Conservation (phyloP, 2,888 invertebrate genomes). For the Chrysotoxum bicinctum region DNA sequence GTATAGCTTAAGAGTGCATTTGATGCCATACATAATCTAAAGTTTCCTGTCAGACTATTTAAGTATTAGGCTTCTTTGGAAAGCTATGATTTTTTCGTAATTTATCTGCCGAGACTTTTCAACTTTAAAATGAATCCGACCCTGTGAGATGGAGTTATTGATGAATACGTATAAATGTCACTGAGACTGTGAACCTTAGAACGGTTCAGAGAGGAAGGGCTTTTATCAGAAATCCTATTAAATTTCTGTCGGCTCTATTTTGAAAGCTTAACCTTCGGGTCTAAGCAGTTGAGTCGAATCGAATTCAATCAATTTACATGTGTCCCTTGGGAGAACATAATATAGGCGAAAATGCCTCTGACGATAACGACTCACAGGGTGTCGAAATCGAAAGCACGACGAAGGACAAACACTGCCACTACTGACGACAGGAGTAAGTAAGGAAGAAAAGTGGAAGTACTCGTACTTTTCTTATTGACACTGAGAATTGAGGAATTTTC, state of each 20-base stretch:
- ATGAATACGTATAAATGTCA: conserved; percentile 6
- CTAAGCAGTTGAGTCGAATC: conserved; percentile 56
- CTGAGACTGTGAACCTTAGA: not conserved
- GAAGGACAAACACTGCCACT: not conserved
- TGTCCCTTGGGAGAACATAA: conserved; percentile 39
- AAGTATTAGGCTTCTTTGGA: too few species aligned
- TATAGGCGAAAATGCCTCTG: conserved; percentile 1
- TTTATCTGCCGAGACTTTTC: not conserved
- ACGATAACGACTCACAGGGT: conserved; percentile 25
- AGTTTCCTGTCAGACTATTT: too few species aligned
- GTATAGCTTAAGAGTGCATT: too few species aligned
- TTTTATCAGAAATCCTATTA: conserved; percentile 21
- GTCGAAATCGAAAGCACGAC: conserved; percentile 24
- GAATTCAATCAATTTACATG: conserved; percentile 72
- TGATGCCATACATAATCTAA: too few species aligned
- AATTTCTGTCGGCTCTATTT: conserved; percentile 52
- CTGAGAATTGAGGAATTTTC: conserved; percentile 66
- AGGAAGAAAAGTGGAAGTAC: conserved; percentile 6
- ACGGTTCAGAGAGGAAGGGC: not conserved
- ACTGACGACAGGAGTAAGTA: not conserved
- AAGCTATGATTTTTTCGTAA: too few species aligned
- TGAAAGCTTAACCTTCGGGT: conserved; percentile 46
- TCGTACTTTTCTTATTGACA: conserved; percentile 66
- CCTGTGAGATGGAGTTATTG: conserved; percentile 6
- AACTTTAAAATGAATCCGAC: not conserved